Conservation (phyloP, 2,888 invertebrate species). For the Lasioglossum morio region DNA sequence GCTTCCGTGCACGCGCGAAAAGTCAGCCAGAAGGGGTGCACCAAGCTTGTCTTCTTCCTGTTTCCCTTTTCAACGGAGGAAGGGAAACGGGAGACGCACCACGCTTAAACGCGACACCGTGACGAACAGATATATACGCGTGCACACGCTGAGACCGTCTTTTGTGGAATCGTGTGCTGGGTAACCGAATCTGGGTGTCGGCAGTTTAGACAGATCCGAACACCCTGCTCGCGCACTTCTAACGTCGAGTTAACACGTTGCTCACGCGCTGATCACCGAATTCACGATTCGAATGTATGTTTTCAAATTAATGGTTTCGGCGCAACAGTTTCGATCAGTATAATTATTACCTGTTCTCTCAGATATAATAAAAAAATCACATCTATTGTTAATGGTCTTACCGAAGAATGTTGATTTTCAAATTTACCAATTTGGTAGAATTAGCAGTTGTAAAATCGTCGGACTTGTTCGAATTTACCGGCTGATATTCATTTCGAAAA, state of each 20-base stretch:
- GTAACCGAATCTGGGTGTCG: constrained; percentile 1
- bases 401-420: too few relatives aligned
- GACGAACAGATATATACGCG: constrained; percentile 8
- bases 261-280: not conserved
- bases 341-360: too few relatives aligned
- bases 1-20: constrained; percentile 76
- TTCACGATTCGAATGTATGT: too few relatives aligned
- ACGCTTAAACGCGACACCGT: constrained; percentile 9
- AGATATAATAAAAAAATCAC: too few relatives aligned
- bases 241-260: not conserved
- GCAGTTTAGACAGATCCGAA: not conserved
- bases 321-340: too few relatives aligned
- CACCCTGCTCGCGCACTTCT: not conserved
- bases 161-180: not conserved
- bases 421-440: too few relatives aligned
- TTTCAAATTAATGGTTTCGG: too few relatives aligned
- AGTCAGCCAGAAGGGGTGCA: constrained; percentile 66
- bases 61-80: not conserved
- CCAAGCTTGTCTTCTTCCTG: constrained; percentile 30
- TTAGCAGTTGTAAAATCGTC: too few relatives aligned
- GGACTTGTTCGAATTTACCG: too few relatives aligned
- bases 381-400: too few relatives aligned
- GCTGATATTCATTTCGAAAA: too few relatives aligned
- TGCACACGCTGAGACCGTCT: not conserved
- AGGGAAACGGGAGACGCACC: constrained; percentile 64